Evolutionary conservation across 92 coral and sea anemone species (phyloP), one percentile per base, ranked within the genome.

Genomic region (Siderastrea radians): DNA sequence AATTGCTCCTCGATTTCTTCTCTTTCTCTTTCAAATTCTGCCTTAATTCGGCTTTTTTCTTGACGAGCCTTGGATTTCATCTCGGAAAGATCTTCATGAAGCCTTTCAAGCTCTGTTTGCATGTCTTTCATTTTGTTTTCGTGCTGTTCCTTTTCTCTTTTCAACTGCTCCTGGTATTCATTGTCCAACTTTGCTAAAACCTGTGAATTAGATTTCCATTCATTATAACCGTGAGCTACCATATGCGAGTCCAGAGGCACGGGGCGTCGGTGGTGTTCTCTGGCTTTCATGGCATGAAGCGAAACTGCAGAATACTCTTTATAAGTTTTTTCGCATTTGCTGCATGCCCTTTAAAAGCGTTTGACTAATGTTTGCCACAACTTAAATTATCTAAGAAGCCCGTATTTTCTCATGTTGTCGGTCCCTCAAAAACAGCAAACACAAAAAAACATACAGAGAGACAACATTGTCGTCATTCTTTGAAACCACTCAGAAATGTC

Each of bases 1-100:
- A 89, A 92, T 63, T 86, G 91, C 61, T 97, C 98, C 57, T 96
- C 97, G 68, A 97, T 85, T 57, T 63, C 87, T 60, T 89, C 89
- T 26, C 91, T 93, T 79, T 97, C 99, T 80, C 73, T 92, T 83
- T 97, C 98, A 68, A 98, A 92, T n/a, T 93, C 95, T 16, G 85
- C 79, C 63, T 89, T 87, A 80, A 98, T 84, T 67, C 77, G 88
- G 13, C 70, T 84, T 77, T 87, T 87, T 72, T 94, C 98, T 63
- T 94, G 93, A 11, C 99, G 95, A 48, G 83, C 90, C 74, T 91
- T 94, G 19, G 88, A 59, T 55, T 87, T 93, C 84, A 91, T 71
- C 4, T 75, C 72, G 43, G 93, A 83, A 58, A 93, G 88, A 63
- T 95, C 95, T 3, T 85, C 86, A 58, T 78, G 87, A 77, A 95